Evolutionary conservation across 1,140 invertebrate species (phyloP).

Genomic region (Temnothorax curvispinosus): DNA sequence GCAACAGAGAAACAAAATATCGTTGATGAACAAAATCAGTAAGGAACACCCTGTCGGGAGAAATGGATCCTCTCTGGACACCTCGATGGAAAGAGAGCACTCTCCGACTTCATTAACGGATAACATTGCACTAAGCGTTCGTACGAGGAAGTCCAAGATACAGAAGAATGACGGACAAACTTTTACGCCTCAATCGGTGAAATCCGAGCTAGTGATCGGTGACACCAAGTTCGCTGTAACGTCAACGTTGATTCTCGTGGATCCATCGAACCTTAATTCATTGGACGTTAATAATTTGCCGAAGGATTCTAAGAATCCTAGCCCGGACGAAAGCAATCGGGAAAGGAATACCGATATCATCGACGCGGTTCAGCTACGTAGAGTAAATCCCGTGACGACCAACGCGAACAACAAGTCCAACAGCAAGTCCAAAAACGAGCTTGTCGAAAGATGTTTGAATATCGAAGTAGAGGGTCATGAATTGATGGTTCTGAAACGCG

Average conservation of each 20-base stretch:
- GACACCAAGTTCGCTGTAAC: constrained; percentile 81
- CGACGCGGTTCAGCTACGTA: constrained; percentile 81
- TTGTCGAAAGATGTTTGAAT: constrained; percentile 80
- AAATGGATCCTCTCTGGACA: constrained; percentile 6
- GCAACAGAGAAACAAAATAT: constrained; percentile 8
- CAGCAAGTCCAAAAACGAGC: constrained; percentile 68
- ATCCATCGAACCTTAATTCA: constrained; percentile 60
- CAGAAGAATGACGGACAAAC: not conserved
- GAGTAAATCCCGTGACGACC: constrained; percentile 71
- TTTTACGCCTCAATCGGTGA: constrained; percentile 57
- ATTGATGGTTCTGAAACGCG: constrained; percentile 73
- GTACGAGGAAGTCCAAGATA: not conserved
- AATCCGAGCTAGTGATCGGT: constrained; percentile 80
- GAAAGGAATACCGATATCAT: constrained; percentile 82
- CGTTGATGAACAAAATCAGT: not conserved
- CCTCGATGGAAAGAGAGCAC: constrained; percentile 59
- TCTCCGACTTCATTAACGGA: constrained; percentile 6
- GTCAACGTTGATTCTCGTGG: constrained; percentile 75
- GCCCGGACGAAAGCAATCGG: constrained; percentile 62
- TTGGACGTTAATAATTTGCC: constrained; percentile 52
- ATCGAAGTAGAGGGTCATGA: constrained; percentile 82
- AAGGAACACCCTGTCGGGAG: not conserved
- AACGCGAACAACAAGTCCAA: constrained; percentile 44
- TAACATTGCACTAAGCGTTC: not conserved
- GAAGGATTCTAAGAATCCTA: constrained; percentile 31